Conservation (phyloP, 2,888 invertebrate species). For the Stegana nigrithorax region DNA sequence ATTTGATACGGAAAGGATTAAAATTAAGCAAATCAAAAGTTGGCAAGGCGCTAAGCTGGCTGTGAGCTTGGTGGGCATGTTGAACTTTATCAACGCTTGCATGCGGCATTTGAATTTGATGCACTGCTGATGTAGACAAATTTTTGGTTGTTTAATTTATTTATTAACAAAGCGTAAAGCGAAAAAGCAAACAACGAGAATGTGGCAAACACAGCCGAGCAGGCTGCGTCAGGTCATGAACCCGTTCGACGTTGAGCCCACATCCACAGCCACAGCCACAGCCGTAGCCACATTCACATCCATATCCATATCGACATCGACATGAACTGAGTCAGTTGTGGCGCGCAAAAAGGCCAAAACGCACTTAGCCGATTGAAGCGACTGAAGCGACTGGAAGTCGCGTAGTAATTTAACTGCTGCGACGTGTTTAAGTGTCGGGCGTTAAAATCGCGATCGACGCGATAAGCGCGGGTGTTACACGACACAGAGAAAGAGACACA, state of each 20-base stretch:
- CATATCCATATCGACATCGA: too few relatives aligned
- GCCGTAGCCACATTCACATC: slow-evolving; percentile 17
- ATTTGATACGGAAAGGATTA: slow-evolving; percentile 69
- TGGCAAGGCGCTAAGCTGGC: not conserved
- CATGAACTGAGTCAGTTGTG: too few relatives aligned
- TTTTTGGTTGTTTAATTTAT: not conserved
- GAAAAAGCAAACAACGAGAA: not conserved
- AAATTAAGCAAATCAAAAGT: slow-evolving; percentile 67
- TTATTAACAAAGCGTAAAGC: not conserved
- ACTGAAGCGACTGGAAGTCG: slow-evolving; percentile 50
- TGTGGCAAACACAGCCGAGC: not conserved
- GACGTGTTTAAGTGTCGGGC: slow-evolving; percentile 41
- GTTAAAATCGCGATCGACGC: slow-evolving; percentile 13
- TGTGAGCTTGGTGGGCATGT: not conserved
- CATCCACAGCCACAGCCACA: too few relatives aligned
- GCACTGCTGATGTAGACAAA: not conserved
- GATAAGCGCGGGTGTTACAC: slow-evolving; percentile 46
- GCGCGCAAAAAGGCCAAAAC: not conserved
- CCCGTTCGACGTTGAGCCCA: too few relatives aligned
- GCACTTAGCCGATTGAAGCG: not conserved
- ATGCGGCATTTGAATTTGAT: not conserved
- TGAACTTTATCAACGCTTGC: too few relatives aligned
- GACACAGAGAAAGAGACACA: not conserved
- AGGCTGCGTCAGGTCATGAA: slow-evolving; percentile 32
- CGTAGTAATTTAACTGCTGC: slow-evolving; percentile 55